A percentile compares a stretch with the other conserved stretches of the same genome.
phyloP scores from a whole-genome alignment of 2,888 invertebrate species.

The Amphipoea lucens region DNA sequence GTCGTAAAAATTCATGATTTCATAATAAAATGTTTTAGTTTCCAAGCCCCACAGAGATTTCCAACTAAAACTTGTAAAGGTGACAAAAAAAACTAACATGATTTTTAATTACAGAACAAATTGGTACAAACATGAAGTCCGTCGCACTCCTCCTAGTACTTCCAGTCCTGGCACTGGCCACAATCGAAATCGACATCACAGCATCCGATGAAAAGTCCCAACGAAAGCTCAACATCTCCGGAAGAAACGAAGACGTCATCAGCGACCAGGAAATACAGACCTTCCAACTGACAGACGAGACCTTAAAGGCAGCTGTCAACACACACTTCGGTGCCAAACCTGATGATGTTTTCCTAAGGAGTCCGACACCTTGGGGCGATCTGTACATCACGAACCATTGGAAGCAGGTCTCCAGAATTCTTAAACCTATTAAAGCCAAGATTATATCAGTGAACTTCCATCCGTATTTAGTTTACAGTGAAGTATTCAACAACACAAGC shows the following conservation, averaged over 20 bases:
- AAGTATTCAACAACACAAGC: constrained; percentile 53
- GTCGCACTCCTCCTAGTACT: constrained; percentile 26
- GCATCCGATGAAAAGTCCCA: constrained; percentile 58
- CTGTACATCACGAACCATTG: constrained; percentile 71
- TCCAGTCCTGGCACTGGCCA: constrained; percentile 63
- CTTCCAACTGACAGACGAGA: constrained; percentile 70
- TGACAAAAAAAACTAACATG: constrained; percentile 36
- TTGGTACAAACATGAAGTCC: constrained; percentile 25
- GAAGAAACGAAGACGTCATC: constrained; percentile 62
- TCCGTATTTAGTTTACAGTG: constrained; percentile 21
- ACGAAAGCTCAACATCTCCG: constrained; percentile 58
- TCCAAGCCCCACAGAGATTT: no score
- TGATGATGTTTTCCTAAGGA: constrained; percentile 54
- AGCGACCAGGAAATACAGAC: constrained; percentile 69
- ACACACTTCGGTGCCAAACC: constrained; percentile 69
- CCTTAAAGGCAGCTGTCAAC: constrained; percentile 67
- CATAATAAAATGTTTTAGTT: background rate
- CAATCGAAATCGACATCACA: constrained; percentile 69
- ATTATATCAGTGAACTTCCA: constrained; percentile 26
- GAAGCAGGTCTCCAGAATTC: constrained; percentile 70
- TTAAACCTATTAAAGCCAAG: constrained; percentile 64
- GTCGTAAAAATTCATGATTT: constrained; percentile 29
- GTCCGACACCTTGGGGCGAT: constrained; percentile 79
- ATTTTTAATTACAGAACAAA: constrained; percentile 17
- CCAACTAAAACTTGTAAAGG: background rate